Percentiles rank a stretch among this genome's conserved stretches.
phyloP scores from a whole-genome alignment of 2,888 invertebrate genomes.

The Drosophila aldrichi region DNA sequence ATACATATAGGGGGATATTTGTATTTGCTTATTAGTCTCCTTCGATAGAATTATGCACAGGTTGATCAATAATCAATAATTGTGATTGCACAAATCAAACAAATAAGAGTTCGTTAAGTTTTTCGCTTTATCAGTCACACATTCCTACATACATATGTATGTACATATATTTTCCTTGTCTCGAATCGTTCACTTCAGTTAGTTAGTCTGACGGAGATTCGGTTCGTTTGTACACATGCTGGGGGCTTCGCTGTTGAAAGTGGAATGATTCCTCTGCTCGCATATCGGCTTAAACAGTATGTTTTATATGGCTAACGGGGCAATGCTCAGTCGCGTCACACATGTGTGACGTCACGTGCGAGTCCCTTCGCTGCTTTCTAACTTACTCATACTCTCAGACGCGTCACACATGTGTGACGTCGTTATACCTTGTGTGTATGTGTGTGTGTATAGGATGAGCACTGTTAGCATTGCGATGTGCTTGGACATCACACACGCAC shows the following conservation, averaged over 20 bases:
- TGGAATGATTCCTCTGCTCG: slow-evolving; percentile 37
- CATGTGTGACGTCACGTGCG: slow-evolving; percentile 10
- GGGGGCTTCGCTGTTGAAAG: slow-evolving; percentile 30
- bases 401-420: slow-evolving; percentile 6
- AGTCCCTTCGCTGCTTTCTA: not conserved
- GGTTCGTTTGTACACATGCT: slow-evolving; percentile 15
- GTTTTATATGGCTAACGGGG: slow-evolving; percentile 3
- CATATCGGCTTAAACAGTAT: not conserved
- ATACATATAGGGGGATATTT: not conserved
- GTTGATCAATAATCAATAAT: not conserved
- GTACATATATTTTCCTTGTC: not conserved
- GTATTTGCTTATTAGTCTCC: not conserved
- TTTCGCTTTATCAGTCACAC: not conserved
- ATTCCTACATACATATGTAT: no score
- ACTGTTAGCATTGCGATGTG: not conserved
- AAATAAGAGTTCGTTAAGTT: no score
- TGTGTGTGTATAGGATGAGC: not conserved
- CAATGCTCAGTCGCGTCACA: not conserved
- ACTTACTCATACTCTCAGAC: not conserved
- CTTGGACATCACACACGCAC: not conserved
- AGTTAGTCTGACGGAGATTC: not conserved
- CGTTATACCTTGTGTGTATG: no score
- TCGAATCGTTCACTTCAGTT: not conserved
- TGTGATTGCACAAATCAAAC: not conserved
- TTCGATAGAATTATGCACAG: not conserved